A percentile compares a stretch with the other conserved stretches of the same genome.
phyloP scores from a whole-genome alignment of 2,113 vertebrate species.

The Mormoops blainvillei region DNA sequence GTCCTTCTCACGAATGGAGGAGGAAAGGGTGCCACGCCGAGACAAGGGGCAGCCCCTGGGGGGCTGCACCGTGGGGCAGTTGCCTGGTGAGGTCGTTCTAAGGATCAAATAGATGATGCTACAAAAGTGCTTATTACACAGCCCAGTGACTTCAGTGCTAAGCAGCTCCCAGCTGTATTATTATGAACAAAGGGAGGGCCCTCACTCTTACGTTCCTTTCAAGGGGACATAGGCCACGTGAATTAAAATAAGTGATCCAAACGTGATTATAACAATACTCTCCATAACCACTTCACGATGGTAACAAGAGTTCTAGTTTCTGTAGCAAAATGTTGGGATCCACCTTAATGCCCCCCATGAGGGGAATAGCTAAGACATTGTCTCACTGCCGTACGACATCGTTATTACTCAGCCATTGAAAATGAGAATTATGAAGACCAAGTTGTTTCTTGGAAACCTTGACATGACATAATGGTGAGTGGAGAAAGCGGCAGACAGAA shows the following conservation, averaged over 20 bases:
- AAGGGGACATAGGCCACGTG: not conserved
- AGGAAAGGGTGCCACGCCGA: accelerated
- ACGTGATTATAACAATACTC: not conserved
- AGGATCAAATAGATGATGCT: not conserved
- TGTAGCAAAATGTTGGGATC: not conserved
- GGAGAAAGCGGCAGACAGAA: not conserved
- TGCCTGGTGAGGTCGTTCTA: not conserved
- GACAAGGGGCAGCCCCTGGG: not conserved
- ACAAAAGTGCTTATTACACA: not conserved
- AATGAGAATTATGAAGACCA: not conserved
- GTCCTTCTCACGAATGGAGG: accelerated
- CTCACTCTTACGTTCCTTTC: not conserved
- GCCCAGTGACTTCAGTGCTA: not conserved
- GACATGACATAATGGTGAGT: accelerated
- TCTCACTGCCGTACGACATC: accelerated
- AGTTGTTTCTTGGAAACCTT: not conserved
- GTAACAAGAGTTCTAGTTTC: not conserved
- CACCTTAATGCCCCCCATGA: accelerated
- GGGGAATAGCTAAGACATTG: not conserved
- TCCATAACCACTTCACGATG: not conserved
- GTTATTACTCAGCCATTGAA: not conserved
- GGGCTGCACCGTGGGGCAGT: accelerated
- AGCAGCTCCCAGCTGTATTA: not conserved
- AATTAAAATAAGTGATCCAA: not conserved
- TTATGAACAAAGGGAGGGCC: not conserved